Evolutionary conservation across 2,113 vertebrate genomes (phyloP), one percentile per base, ranked within the genome.

Genomic region (Hippocampus barbouri): DNA sequence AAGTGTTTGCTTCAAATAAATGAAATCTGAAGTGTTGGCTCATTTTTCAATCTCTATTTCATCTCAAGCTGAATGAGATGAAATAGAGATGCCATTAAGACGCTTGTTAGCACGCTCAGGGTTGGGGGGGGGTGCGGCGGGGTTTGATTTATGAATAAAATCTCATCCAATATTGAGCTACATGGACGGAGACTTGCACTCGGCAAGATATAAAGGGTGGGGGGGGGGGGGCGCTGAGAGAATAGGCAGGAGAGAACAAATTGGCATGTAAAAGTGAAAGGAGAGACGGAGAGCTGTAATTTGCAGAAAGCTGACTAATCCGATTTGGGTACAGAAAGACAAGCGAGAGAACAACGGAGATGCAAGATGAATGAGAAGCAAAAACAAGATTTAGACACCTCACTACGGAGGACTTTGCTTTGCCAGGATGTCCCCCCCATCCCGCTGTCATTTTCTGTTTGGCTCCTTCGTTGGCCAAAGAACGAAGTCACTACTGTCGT

Each of bases 131-230:
- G 76, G 68, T 73, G 64, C 34, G 70, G 71, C 75, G 65, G 40
- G 69, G 34, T 79, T 62, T 76, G 83, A 90, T 87, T 86, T 79
- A 88, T 90, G 84, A 85, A 88, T 78, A 85, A 77, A 84, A 72
- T 60, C 85, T 89, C 90, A 86, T 89, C 77, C 88, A 88, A 88
- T 86, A 91, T 89, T 90, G 47, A 91, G 75, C 78, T 83, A 74
- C 68, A 73, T 47, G 77, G 82, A 86, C 34, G 76, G 82, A 86
- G 77, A 43, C 20, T 47, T 73, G 76, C 71, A 81, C 74, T 69
- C 71, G 16, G 75, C 56, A 23, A 80, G 84, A 87, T 81, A 83
- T 15, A 65, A 43, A 65, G 25, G n/a, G n/a, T n/a, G n/a, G n/a
- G 45, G 47, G 9, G 2, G 2, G 75, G 80, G 76, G 53, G 60